Percentiles rank a stretch among this genome's conserved stretches.
phyloP scores from a whole-genome alignment of 2,113 vertebrate species.

The Cyanoliseus patagonus region DNA sequence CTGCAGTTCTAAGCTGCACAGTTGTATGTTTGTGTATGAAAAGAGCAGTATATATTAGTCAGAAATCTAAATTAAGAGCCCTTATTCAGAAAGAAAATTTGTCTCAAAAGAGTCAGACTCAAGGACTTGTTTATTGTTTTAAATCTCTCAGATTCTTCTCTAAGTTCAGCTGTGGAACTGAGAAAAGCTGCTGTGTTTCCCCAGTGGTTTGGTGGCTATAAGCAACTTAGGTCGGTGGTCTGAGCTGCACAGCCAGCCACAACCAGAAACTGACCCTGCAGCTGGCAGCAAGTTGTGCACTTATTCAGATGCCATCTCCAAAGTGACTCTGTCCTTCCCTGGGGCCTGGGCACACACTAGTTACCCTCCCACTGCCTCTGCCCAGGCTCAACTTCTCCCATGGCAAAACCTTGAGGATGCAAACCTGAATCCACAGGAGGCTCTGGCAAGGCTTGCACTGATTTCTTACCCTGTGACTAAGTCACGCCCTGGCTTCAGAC shows the following conservation, averaged over 20 bases:
- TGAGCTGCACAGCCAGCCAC: not conserved
- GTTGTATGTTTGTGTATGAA: not conserved
- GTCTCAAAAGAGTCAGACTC: not conserved
- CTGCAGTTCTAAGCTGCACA: not conserved
- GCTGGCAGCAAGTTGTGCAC: not conserved
- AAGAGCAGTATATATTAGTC: not conserved
- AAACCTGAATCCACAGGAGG: not conserved
- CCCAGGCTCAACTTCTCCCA: not conserved
- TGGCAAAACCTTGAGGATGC: not conserved
- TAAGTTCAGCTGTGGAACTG: not conserved
- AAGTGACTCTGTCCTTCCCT: not conserved
- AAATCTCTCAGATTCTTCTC: not conserved
- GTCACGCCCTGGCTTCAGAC: not conserved
- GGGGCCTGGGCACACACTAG: rapidly evolving
- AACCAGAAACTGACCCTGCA: not conserved
- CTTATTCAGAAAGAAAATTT: not conserved
- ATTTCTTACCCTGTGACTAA: not conserved
- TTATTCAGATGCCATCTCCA: not conserved
- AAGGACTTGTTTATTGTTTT: not conserved
- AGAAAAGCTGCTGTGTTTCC: not conserved
- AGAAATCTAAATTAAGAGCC: not conserved
- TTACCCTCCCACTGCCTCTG: not conserved
- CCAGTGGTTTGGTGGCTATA: not conserved
- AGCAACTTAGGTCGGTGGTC: not conserved
- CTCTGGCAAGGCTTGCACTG: not conserved